Evolutionary conservation across 1,140 invertebrate species (phyloP).

Genomic region (Calliopsis andreniformis): DNA sequence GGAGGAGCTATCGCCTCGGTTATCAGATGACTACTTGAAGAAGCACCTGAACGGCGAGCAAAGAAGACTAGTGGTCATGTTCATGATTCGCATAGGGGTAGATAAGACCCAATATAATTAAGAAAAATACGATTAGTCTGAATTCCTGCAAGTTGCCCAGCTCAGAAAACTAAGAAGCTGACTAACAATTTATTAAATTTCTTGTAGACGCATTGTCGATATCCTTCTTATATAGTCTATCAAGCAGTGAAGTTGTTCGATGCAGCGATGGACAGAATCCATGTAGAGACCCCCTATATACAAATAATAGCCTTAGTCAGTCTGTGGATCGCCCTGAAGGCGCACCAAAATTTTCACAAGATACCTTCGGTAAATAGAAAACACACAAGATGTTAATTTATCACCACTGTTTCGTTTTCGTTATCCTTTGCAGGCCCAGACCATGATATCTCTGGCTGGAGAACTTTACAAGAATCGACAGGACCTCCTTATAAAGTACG

Average conservation of each 20-base stretch:
- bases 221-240: conserved; percentile 60
- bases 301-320: conserved; percentile 61
- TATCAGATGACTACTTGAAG: conserved; percentile 44
- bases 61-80: conserved; percentile 60
- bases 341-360: conserved; percentile 32
- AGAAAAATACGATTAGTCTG: no score
- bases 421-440: conserved; percentile 44
- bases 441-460: conserved; percentile 48
- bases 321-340: conserved; percentile 69
- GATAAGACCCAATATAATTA: no score
- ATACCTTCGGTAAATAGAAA: conserved; percentile 61
- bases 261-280: conserved; percentile 47
- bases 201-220: conserved; percentile 52
- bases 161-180: neutral
- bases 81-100: conserved; percentile 58
- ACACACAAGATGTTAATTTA: rapidly evolving
- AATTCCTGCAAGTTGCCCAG: no score
- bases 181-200: neutral
- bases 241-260: conserved; percentile 69
- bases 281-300: conserved; percentile 17
- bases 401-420: no score
- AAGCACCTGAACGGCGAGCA: conserved; percentile 52
- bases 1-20: conserved; percentile 5
- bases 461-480: conserved; percentile 36
- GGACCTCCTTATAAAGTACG: conserved; percentile 51